Evolutionary conservation across 2,113 vertebrate species (phyloP).

Genomic region (Pandion haliaetus): DNA sequence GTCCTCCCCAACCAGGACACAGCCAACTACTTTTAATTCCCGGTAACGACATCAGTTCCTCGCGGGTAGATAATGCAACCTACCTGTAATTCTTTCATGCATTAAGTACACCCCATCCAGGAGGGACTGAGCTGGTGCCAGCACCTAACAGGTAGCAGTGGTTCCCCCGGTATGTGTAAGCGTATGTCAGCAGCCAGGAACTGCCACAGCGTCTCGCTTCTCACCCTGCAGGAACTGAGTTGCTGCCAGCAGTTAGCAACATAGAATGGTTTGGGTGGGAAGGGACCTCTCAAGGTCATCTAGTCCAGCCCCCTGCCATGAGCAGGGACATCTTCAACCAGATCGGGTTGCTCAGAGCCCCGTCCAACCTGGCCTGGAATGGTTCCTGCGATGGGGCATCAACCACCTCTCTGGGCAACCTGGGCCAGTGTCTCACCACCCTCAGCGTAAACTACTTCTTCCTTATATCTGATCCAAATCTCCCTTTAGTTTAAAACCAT

Average conservation of each 20-base stretch:
- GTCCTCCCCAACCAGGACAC: neutral
- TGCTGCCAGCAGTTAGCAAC: neutral
- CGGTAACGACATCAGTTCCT: neutral
- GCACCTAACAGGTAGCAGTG: neutral
- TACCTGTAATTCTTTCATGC: neutral
- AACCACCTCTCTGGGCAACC: no score
- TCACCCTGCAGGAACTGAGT: neutral
- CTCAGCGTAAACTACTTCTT: no score
- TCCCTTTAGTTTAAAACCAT: no score
- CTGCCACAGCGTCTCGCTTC: neutral
- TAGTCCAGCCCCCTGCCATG: neutral
- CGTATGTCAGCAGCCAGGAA: no score
- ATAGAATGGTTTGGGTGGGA: neutral
- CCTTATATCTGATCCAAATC: no score
- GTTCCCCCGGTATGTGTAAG: neutral
- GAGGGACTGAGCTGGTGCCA: neutral
- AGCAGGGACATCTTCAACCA: no score
- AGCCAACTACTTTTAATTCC: neutral
- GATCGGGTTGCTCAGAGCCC: no score
- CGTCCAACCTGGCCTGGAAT: no score
- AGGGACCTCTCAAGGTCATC: neutral
- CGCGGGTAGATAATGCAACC: neutral
- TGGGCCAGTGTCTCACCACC: no score
- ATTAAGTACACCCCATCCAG: neutral
- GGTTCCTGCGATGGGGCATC: no score